phyloP scores from a whole-genome alignment of 2,888 invertebrate genomes.

The Lasioglossum leucozonium region DNA sequence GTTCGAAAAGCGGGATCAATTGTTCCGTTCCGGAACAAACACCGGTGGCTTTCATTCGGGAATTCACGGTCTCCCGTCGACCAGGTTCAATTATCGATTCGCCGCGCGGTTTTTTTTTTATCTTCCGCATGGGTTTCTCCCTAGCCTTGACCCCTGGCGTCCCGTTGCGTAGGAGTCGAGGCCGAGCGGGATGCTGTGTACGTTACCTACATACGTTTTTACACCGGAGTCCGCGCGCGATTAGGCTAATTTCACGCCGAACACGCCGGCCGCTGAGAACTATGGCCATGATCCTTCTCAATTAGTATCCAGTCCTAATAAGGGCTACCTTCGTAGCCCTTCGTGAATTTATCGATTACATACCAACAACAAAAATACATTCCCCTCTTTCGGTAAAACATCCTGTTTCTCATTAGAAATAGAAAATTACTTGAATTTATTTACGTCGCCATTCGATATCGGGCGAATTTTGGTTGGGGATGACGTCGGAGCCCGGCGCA shows the following conservation, averaged over 20 bases:
- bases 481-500: not conserved
- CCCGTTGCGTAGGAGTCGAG: slow-evolving; percentile 38
- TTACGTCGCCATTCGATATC: not conserved
- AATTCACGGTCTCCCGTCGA: not conserved
- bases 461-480: not conserved
- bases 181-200: slow-evolving; percentile 42
- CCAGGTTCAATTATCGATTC: slow-evolving; percentile 73
- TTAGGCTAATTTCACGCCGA: not conserved
- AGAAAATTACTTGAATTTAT: not conserved
- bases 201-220: slow-evolving; percentile 23
- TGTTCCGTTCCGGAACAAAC: slow-evolving; percentile 4
- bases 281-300: not conserved
- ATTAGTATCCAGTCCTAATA: not conserved
- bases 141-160: slow-evolving; percentile 69
- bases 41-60: not conserved
- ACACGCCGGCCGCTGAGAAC: not conserved
- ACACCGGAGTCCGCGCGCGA: not conserved
- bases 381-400: too few species aligned
- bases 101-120: slow-evolving; percentile 67
- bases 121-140: slow-evolving; percentile 52
- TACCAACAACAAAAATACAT: not conserved
- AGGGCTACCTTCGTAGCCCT: too few species aligned
- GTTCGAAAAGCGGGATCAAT: not conserved
- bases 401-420: not conserved
- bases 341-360: not conserved